Evolutionary conservation across 2,888 invertebrate species (phyloP).

Genomic region (Crioceris asparagi): DNA sequence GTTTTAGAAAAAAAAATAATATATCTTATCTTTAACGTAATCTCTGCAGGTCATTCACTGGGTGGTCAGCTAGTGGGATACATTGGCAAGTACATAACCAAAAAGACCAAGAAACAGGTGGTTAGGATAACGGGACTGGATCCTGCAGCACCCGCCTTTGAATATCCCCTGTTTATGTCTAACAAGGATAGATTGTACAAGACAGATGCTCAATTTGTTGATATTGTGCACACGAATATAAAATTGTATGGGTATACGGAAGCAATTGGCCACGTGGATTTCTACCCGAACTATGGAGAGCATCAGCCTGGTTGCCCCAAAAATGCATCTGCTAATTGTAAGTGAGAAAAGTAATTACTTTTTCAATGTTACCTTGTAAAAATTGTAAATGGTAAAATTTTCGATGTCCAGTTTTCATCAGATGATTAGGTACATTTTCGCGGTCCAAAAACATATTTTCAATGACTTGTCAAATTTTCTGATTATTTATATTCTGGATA

Average conservation of each 20-base stretch:
- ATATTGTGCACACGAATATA: conserved; percentile 61
- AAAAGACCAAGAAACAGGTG: conserved; percentile 27
- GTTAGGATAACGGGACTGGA: conserved; percentile 40
- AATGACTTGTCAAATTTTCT: no score
- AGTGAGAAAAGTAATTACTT: no score
- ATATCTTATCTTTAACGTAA: no score
- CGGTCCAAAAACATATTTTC: no score
- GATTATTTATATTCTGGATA: no score
- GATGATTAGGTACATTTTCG: no score
- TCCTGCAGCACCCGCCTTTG: conserved; percentile 38
- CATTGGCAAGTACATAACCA: conserved; percentile 22
- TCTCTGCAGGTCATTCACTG: conserved; percentile 31
- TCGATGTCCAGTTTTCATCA: no score
- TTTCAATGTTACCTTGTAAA: no score
- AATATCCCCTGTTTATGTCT: conserved; percentile 9
- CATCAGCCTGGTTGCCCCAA: conserved; percentile 56
- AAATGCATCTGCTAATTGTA: no score
- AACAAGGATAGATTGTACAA: conserved; percentile 47
- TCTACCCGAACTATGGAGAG: conserved; percentile 60
- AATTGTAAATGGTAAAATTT: no score
- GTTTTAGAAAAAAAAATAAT: no score
- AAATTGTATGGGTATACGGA: conserved; percentile 49
- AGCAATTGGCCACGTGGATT: conserved; percentile 60
- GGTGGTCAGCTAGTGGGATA: conserved; percentile 27
- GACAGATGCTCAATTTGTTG: conserved; percentile 62